Conservation (phyloP, 2,888 invertebrate species). For the Lampropteryx suffumata region DNA sequence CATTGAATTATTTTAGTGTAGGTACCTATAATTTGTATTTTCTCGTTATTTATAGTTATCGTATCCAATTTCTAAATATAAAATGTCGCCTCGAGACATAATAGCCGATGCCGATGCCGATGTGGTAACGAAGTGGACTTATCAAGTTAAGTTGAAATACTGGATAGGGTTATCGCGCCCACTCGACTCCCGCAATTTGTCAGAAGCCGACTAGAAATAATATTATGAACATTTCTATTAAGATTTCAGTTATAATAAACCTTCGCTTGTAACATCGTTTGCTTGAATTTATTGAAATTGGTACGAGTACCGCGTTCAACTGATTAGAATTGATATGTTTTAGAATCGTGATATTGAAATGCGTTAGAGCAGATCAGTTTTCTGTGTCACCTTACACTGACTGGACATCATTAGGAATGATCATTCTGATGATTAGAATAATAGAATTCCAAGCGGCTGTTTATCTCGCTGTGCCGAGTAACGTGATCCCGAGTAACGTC, state of each 20-base stretch:
- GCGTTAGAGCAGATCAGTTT: neutral
- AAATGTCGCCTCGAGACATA: conserved; percentile 25
- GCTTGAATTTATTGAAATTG: conserved; percentile 14
- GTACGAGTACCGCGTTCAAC: conserved; percentile 6
- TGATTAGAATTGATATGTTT: conserved; percentile 5
- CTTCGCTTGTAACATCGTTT: conserved; percentile 6
- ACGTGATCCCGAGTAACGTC: conserved; percentile 1
- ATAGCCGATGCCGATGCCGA: conserved; percentile 7
- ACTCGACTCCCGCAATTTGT: neutral
- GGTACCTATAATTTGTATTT: conserved; percentile 16
- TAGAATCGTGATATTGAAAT: neutral
- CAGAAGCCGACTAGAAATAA: conserved; percentile 16
- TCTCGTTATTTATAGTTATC: conserved; percentile 24
- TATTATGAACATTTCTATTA: conserved; percentile 17
- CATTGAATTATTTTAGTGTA: conserved; percentile 13
- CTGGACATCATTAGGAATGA: conserved; percentile 7
- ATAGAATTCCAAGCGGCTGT: conserved; percentile 5
- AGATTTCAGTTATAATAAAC: conserved; percentile 11
- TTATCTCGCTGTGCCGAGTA: conserved; percentile 16
- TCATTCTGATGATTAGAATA: conserved; percentile 16
- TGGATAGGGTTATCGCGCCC: conserved; percentile 19
- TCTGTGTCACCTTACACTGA: neutral
- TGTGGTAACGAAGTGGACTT: conserved; percentile 18
- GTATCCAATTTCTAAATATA: conserved; percentile 25
- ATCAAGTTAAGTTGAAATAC: conserved; percentile 18